These are phyloP conservation scores for Trididemnum clinides DNA, from an alignment of 23 tunicate genomes.

Conservation along the genomic window DNA sequence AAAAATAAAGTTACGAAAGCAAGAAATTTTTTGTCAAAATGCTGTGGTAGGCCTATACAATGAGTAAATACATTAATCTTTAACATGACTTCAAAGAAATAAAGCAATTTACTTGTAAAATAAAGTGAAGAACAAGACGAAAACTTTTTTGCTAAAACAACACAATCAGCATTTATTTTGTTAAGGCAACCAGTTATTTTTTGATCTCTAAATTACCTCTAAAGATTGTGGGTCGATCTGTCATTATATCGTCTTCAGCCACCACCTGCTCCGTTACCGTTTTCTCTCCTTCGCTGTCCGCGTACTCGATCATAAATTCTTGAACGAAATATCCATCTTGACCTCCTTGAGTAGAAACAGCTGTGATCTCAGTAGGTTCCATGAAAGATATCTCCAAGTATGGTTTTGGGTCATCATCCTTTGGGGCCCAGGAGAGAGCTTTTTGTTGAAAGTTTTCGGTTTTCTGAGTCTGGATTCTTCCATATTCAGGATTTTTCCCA, in stretches of 20 bases:
- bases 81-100: too few species aligned
- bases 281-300: conserved; percentile 45
- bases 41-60: too few species aligned
- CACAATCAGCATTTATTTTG: too few species aligned
- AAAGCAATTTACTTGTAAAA: too few species aligned
- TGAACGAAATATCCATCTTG: conserved; percentile 57
- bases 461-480: conserved; percentile 11
- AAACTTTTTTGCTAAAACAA: too few species aligned
- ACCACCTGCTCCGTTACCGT: conserved; percentile 24
- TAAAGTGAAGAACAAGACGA: too few species aligned
- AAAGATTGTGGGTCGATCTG: conserved; percentile 29
- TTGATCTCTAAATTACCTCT: conserved; percentile 27
- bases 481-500: conserved; percentile 53
- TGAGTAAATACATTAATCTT: too few species aligned
- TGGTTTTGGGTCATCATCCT: conserved; percentile 46
- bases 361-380: conserved; percentile 60
- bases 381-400: conserved; percentile 73
- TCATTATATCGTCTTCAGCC: conserved; percentile 4
- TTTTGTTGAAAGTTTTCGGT: background rate
- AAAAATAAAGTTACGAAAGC: too few species aligned
- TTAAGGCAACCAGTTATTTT: too few species aligned
- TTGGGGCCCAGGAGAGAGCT: conserved; percentile 71
- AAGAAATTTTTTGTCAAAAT: too few species aligned
- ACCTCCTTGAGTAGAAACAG: conserved; percentile 76
- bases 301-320: conserved; percentile 49